phyloP scores from a whole-genome alignment of 2,888 invertebrate species.

The Eristalis arbustorum region DNA sequence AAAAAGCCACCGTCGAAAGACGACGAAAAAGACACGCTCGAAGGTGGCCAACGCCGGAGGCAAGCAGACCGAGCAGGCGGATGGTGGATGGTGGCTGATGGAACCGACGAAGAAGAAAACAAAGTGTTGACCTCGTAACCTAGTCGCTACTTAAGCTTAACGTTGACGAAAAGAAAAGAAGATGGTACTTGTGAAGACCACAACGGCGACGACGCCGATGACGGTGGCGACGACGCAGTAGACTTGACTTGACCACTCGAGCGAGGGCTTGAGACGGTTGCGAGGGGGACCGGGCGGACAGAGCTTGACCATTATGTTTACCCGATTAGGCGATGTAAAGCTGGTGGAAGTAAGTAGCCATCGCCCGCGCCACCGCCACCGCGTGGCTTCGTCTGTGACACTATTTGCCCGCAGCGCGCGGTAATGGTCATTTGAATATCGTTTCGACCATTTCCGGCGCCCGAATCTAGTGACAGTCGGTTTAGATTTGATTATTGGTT shows the following conservation, averaged over 20 bases:
- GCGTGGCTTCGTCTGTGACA: conserved; percentile 60
- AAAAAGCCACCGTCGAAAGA: conserved; percentile 2
- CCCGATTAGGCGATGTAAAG: conserved; percentile 44
- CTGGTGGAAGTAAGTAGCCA: conserved; percentile 58
- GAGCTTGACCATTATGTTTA: conserved; percentile 23
- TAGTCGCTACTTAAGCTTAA: conserved; percentile 58
- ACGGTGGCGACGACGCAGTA: neutral
- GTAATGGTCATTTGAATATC: conserved; percentile 39
- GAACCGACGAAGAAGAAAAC: conserved; percentile 5
- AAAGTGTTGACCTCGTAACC: conserved; percentile 68
- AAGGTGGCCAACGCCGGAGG: neutral
- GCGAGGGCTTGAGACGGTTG: neutral
- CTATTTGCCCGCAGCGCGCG: conserved; percentile 50
- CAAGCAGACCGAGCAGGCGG: conserved; percentile 12
- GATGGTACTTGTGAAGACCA: conserved; percentile 35
- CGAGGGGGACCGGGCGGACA: neutral
- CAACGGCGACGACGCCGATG: conserved; percentile 14
- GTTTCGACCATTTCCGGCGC: conserved; percentile 59
- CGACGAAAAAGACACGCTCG: neutral
- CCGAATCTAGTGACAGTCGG: conserved; percentile 33
- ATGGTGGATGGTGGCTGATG: neutral
- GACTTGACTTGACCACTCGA: neutral
- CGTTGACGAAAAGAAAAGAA: conserved; percentile 53
- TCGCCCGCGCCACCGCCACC: conserved; percentile 26
- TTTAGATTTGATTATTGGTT: conserved; percentile 10